These are phyloP conservation scores for Ammospiza caudacuta DNA, from an alignment of 2,113 vertebrate genomes.

Conservation along the genomic window DNA sequence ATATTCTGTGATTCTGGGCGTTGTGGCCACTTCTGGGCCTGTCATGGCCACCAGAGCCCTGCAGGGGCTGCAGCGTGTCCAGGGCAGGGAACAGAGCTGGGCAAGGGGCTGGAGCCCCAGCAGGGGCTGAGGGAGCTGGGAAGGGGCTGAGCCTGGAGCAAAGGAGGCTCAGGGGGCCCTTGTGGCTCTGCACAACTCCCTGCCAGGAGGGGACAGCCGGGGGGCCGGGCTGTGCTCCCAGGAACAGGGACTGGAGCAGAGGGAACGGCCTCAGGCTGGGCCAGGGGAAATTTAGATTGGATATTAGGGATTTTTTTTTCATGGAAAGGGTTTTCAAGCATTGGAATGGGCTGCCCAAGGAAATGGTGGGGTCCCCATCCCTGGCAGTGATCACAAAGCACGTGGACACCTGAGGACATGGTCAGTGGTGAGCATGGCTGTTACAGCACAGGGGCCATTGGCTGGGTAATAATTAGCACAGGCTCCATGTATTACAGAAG, in stretches of 20 bases:
- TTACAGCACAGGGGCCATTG: neutral
- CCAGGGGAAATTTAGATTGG: rapidly evolving
- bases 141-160: neutral
- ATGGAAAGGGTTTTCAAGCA: neutral
- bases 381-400: neutral
- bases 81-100: neutral
- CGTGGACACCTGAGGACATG: rapidly evolving
- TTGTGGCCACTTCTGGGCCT: rapidly evolving
- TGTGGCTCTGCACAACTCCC: neutral
- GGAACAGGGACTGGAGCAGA: neutral
- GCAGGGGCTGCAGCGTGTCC: neutral
- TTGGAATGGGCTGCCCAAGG: neutral
- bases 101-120: neutral
- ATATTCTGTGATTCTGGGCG: neutral
- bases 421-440: neutral
- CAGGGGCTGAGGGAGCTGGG: neutral
- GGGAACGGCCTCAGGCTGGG: neutral
- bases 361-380: neutral
- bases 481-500: neutral
- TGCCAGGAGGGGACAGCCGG: neutral
- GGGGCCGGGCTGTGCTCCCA: neutral
- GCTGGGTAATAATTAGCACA: neutral
- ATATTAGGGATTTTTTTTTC: neutral
- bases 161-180: neutral
- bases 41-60: rapidly evolving